phyloP scores from a whole-genome alignment of 2,888 invertebrate genomes.

The Polydesmus complanatus region DNA sequence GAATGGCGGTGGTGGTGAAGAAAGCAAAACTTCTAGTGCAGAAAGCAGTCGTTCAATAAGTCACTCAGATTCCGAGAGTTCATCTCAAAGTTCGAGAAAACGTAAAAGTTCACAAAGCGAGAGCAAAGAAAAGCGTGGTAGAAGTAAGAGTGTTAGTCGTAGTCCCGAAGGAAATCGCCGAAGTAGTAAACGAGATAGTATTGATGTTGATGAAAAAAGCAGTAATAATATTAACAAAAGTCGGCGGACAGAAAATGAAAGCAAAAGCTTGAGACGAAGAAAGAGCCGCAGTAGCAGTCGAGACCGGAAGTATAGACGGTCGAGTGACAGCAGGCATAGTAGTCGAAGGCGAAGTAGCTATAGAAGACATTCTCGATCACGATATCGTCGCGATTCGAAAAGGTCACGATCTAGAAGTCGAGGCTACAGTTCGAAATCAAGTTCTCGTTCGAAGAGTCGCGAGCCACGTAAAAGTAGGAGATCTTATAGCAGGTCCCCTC shows the following conservation, averaged over 20 bases:
- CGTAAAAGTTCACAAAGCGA: background rate
- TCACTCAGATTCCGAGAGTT: background rate
- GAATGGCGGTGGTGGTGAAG: background rate
- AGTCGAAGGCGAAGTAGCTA: background rate
- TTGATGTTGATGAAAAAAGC: constrained; percentile 9
- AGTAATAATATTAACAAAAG: constrained; percentile 8
- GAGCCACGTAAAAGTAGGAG: constrained; percentile 1
- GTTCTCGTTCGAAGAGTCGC: constrained; percentile 5
- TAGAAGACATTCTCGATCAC: constrained; percentile 1
- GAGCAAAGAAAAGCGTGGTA: background rate
- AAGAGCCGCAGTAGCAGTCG: constrained; percentile 9
- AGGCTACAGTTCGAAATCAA: constrained; percentile 7
- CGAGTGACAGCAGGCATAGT: background rate
- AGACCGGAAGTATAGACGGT: background rate
- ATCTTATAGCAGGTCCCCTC: constrained; percentile 17
- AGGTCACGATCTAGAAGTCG: constrained; percentile 13
- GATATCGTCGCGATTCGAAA: background rate
- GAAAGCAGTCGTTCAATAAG: background rate
- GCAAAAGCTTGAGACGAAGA: background rate
- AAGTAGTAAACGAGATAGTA: constrained; percentile 17
- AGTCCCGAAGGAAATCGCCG: constrained; percentile 14
- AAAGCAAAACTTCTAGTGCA: background rate
- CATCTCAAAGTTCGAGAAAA: background rate
- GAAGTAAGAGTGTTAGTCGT: background rate
- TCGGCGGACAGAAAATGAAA: constrained; percentile 1